phyloP scores from a whole-genome alignment of 2,113 vertebrate genomes.

The Furnarius figulus region DNA sequence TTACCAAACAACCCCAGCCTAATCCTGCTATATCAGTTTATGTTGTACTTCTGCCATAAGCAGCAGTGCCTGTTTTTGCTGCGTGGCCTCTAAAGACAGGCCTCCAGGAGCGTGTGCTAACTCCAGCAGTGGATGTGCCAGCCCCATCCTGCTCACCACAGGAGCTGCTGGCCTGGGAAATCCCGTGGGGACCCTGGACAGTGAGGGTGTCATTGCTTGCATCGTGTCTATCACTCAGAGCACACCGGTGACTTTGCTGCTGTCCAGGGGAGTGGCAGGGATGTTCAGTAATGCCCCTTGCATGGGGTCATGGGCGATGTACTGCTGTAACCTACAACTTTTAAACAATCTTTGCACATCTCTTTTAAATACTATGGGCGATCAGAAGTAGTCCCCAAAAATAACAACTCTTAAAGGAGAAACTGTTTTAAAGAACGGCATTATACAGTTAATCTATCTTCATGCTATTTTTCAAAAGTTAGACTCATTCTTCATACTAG shows the following conservation, averaged over 20 bases:
- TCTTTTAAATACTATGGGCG: background rate
- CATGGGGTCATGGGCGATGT: background rate
- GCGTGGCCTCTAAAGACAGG: background rate
- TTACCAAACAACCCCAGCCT: background rate
- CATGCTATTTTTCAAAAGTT: background rate
- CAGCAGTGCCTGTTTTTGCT: background rate
- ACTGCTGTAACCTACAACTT: background rate
- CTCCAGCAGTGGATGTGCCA: background rate
- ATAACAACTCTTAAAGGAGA: background rate
- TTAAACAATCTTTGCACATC: background rate
- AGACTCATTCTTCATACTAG: background rate
- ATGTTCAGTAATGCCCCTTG: background rate
- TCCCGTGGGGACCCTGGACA: rapidly evolving
- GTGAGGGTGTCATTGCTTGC: background rate
- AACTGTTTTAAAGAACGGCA: background rate
- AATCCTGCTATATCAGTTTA: background rate
- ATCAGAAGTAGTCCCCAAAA: background rate
- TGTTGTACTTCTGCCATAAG: background rate
- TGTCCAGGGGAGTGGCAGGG: background rate
- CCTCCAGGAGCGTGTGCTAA: background rate
- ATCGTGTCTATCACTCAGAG: rapidly evolving
- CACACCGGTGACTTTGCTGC: background rate
- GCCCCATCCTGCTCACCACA: background rate
- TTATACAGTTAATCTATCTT: background rate
- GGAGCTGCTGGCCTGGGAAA: background rate